Base-by-base conservation (phyloP, 2,888 invertebrate species). In the Parasteatoda lunata region DNA sequence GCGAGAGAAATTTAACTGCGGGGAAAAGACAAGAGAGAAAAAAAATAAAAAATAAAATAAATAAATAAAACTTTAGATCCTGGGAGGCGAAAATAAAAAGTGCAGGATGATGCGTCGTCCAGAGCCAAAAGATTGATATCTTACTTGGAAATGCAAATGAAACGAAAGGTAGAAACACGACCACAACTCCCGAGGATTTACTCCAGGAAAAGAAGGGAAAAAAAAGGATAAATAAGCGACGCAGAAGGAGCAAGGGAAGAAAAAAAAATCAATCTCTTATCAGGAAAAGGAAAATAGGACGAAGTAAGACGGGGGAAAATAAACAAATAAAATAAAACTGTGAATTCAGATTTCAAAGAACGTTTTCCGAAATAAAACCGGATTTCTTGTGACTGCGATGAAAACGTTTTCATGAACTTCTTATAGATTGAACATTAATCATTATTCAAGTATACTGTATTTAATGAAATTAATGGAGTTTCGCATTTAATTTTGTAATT, bases 61-160 rank as follows among this genome's bases (percentile, higher is more conserved):
- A n/a, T 7, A 59, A 59, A 8, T 13, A 71, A 80, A 80, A 85
- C 80, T 80, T 75, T 76, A 54, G 72, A 77, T 73, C 48, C 52
- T 15, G 76, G 85, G 66, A 65, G 54, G 49, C 11, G 45, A 54
- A 47, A 66, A 49, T 72, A 48, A 84, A 70, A 84, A 84, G 47
- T 59, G n/a, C 59, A 7, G 59, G 59, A 13, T 75, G 65, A 59
- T 45, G 49, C 48, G n/a, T 13, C 71, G 70, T 77, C 52, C 77
- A 83, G 71, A 47, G 71, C 80, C 80, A 66, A 77, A 85, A 85
- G 85, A 85, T 85, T 85, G 85, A 85, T 85, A 85, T 85, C 85
- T 80, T 68, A 80, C 85, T 85, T 78, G 76, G 76, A 80, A 85
- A 85, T 85, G 80, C 85, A 80, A 85, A 85, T 85, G 85, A 85